These are phyloP conservation scores for Trichacis sp. DNA, from an alignment of 2,888 invertebrate species.

Conservation along the genomic window DNA sequence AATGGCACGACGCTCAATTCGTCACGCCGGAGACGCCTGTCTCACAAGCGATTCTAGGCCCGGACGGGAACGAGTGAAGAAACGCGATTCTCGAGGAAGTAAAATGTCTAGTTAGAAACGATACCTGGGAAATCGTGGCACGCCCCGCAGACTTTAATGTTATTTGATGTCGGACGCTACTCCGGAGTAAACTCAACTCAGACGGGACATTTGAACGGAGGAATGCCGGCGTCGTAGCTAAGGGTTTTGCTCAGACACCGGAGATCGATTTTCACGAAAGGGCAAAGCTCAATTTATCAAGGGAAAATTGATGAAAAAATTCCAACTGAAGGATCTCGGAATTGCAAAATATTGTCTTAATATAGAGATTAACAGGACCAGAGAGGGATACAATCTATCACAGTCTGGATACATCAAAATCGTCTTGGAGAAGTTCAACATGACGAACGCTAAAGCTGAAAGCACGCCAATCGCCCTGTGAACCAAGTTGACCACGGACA, in stretches of 20 bases:
- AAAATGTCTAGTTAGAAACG: slow-evolving; percentile 21
- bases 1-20: not conserved
- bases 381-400: slow-evolving; percentile 11
- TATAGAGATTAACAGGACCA: slow-evolving; percentile 35
- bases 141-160: slow-evolving; percentile 13
- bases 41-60: slow-evolving; percentile 7
- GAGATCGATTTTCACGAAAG: slow-evolving; percentile 40
- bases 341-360: slow-evolving; percentile 38
- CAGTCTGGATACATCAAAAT: slow-evolving; percentile 28
- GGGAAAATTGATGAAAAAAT: slow-evolving; percentile 10
- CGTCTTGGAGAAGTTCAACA: slow-evolving; percentile 34
- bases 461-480: slow-evolving; percentile 28
- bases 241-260: slow-evolving; percentile 21
- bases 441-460: slow-evolving; percentile 28
- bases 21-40: slow-evolving; percentile 2
- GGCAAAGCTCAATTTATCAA: not conserved
- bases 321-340: slow-evolving; percentile 39
- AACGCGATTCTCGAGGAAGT: slow-evolving; percentile 10
- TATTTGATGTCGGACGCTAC: slow-evolving; percentile 19
- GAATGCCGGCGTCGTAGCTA: slow-evolving; percentile 29
- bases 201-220: slow-evolving; percentile 10
- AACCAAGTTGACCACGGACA: not conserved
- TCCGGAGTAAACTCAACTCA: slow-evolving; percentile 17
- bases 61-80: slow-evolving; percentile 8
- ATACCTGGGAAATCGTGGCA: slow-evolving; percentile 31